These are phyloP conservation scores for Brienomyrus brachyistius DNA, from an alignment of 2,113 vertebrate species.

Conservation along the genomic window DNA sequence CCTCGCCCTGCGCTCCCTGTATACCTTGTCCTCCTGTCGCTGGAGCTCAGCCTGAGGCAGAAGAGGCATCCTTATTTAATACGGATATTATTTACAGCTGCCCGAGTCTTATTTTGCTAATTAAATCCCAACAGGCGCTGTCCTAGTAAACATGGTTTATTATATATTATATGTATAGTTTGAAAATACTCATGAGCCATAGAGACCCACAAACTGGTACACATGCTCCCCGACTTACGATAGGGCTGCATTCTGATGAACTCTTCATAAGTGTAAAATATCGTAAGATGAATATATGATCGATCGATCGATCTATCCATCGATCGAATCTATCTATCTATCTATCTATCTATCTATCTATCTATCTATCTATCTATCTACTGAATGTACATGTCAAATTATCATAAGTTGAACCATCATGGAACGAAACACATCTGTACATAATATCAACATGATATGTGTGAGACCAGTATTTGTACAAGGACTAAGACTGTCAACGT, in stretches of 20 bases:
- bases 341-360: no score
- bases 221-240: not conserved
- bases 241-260: not conserved
- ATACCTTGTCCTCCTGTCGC: conserved; percentile 60
- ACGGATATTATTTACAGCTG: not conserved
- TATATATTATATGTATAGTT: not conserved
- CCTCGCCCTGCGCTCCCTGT: conserved; percentile 63
- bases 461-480: not conserved
- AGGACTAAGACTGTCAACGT: not conserved
- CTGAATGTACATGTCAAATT: not conserved
- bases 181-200: not conserved
- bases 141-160: not conserved
- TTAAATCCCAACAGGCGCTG: not conserved
- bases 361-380: no score
- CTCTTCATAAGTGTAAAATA: not conserved
- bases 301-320: no score
- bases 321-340: no score
- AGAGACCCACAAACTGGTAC: not conserved
- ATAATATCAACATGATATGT: not conserved
- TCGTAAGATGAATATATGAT: not conserved
- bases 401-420: not conserved
- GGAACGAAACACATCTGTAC: not conserved
- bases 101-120: not conserved
- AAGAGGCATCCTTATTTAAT: conserved; percentile 4
- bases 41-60: conserved; percentile 63